Evolutionary conservation across 1,140 invertebrate species (phyloP), one percentile per base, ranked within the genome.

Genomic region (Drosophila yakuba): DNA sequence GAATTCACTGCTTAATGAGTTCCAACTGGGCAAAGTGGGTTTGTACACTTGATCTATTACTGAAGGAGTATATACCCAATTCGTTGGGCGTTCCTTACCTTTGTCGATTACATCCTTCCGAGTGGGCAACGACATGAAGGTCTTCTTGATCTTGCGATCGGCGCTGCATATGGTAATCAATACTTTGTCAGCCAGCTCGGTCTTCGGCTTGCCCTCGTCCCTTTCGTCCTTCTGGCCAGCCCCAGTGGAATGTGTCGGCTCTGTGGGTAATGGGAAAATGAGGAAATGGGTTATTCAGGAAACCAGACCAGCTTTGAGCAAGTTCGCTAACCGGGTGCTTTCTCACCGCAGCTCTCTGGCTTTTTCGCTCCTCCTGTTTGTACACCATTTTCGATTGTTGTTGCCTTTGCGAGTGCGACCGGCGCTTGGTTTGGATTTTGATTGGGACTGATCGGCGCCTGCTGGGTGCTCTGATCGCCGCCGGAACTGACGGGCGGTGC

Each of bases 101-200:
- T 89, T 89, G n/a, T 89, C 84, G 47, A 89, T 78, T 17, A 89
- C 84, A 72, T 89, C 85, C 62, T 89, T 89, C 52, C 84, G 68
- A 25, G 69, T 80, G 28, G 84, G 84, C 59, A 89, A 55, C 23
- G 84, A 89, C 84, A 89, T 89, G 14, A 89, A 89, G 8, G 84
- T 80, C 67, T 90, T 89, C 60, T 89, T 89, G 50, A 59, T 84
- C 47, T 89, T 89, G 0, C 84, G 73, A 80, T 89, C 84, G 17
- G 85, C 84, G 43, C 80, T 89, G 56, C 84, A 89, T 69, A 89
- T 89, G 52, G 85, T 89, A 78, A 89, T 90, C 47, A 89, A 80
- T 59, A 89, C 85, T 63, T 84, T 90, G 41, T 89, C 84, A 68
- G 43, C 58, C 52, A 62, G 50, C 28, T 86, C 81, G 25, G 58